Evolutionary conservation across 2,113 vertebrate species (phyloP), one percentile per base, ranked within the genome.

Genomic region (Callaeas wilsoni): DNA sequence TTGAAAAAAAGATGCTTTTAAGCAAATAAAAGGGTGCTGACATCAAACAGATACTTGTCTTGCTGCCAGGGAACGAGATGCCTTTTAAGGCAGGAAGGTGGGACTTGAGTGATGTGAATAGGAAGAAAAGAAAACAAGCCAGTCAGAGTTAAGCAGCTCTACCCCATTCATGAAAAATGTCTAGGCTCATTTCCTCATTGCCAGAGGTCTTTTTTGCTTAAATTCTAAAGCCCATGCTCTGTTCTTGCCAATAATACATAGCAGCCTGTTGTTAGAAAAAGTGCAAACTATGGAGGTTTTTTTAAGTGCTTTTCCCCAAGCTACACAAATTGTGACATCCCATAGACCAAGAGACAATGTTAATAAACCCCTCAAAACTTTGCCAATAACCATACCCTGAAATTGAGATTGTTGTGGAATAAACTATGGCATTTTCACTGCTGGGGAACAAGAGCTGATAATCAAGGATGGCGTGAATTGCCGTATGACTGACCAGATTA

Each of bases 21-120:
- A 97, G 95, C 92, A 97, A 97, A 97, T 97, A 96, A 97, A 97
- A 97, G 97, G 94, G 96, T 97, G 94, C 96, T 97, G 95, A 97
- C 97, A 97, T 97, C 97, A 97, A 97, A 97, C 97, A 97, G 97
- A 97, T 97, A 97, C 95, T 97, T 97, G 95, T 97, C 94, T 70
- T 91, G 96, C 96, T 97, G 97, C 97, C 97, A 97, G 96, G 97
- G 96, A 97, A 97, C 97, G 77, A 94, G 94, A 95, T 96, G 96
- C 96, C 97, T 97, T 97, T 92, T 97, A 97, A 97, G 95, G 96
- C 96, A 97, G 94, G 95, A 97, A 97, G 97, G 97, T 97, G 97
- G 97, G 97, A 97, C 96, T 95, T 97, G 90, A 97, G 94, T 96
- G 93, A 96, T 97, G 96, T 97, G 97, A 97, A 97, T 97, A 96